Evolutionary conservation across 2,888 invertebrate genomes (phyloP), one percentile per base, ranked within the genome.

Genomic region (Balanococcus diminutus): DNA sequence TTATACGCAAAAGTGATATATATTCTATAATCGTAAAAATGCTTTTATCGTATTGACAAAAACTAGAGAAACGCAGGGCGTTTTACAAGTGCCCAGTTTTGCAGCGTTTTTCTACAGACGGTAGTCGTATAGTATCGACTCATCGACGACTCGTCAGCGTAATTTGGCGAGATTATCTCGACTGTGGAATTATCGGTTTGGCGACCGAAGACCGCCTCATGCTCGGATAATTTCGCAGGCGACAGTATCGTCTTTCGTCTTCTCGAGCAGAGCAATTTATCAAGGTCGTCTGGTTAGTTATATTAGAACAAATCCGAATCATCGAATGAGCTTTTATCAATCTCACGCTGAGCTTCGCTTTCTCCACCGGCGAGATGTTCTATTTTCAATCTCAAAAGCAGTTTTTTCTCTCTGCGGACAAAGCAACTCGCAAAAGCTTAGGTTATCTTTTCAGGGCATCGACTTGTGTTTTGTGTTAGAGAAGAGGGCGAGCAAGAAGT

Each of bases 21-120:
- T 67, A 67, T 67, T 67, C 61, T 67, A 67, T 67, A 67, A 67
- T 67, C 61, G 61, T 67, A 67, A 67, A 67, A 67, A 67, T 67
- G 61, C 61, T 67, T 67, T 67, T 67, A 67, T 67, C 61, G 61
- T 67, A 67, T 67, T 67, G 28, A 28, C 28, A 11, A 9, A 3
- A n/a, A n/a, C n/a, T 46, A 16, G 46, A 46, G 46, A n/a, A n/a
- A n/a, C n/a, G n/a, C n/a, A 67, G 61, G 8, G 61, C 61, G 22
- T 67, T 11, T 67, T 67, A 67, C 61, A 6, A 67, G 61, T 25
- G 61, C 11, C 28, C 9, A 67, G 61, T 67, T 67, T 56, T 42
- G 3, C n/a, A n/a, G n/a, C 42, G 16, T 11, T 56, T 67, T 56
- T 56, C 56, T 14, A 11, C n/a, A n/a, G n/a, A n/a, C n/a, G n/a